Percentiles rank a stretch among this genome's conserved stretches.
These are phyloP conservation scores for Athalia rosae DNA, from an alignment of 2,888 invertebrate genomes.

Conservation along the genomic window DNA sequence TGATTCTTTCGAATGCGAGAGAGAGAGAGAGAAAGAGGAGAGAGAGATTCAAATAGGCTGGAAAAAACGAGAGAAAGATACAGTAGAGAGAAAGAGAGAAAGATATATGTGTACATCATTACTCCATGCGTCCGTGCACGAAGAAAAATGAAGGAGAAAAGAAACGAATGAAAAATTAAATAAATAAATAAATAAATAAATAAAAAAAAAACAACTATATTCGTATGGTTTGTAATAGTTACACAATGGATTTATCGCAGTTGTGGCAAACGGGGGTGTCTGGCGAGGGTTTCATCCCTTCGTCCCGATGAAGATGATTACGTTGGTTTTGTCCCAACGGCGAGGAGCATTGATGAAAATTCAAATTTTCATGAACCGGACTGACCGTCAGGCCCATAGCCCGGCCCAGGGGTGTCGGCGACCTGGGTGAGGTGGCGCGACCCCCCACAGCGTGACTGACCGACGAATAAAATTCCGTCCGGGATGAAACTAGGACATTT, in stretches of 20 bases:
- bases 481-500: slow-evolving; percentile 66
- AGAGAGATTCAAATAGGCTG: slow-evolving; percentile 48
- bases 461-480: slow-evolving; percentile 82
- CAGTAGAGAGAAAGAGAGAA: no score
- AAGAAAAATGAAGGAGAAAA: background rate
- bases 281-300: slow-evolving; percentile 72
- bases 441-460: slow-evolving; percentile 86
- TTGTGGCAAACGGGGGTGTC: slow-evolving; percentile 84
- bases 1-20: background rate
- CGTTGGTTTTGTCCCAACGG: slow-evolving; percentile 15
- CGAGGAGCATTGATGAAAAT: slow-evolving; percentile 42
- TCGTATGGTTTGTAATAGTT: slow-evolving; percentile 76
- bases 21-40: slow-evolving; percentile 33
- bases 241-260: slow-evolving; percentile 92
- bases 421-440: slow-evolving; percentile 78
- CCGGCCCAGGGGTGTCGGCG: slow-evolving; percentile 75
- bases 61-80: slow-evolving; percentile 41
- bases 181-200: background rate
- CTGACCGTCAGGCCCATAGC: slow-evolving; percentile 63
- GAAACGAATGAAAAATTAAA: background rate
- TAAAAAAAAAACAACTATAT: slow-evolving; percentile 6
- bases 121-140: slow-evolving; percentile 49
- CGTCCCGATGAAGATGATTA: slow-evolving; percentile 23
- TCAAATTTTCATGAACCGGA: slow-evolving; percentile 66
- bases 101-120: slow-evolving; percentile 44